A percentile compares a stretch with the other conserved stretches of the same genome.
phyloP scores from a whole-genome alignment of 2,113 vertebrate species.

The Platysteira castanea region DNA sequence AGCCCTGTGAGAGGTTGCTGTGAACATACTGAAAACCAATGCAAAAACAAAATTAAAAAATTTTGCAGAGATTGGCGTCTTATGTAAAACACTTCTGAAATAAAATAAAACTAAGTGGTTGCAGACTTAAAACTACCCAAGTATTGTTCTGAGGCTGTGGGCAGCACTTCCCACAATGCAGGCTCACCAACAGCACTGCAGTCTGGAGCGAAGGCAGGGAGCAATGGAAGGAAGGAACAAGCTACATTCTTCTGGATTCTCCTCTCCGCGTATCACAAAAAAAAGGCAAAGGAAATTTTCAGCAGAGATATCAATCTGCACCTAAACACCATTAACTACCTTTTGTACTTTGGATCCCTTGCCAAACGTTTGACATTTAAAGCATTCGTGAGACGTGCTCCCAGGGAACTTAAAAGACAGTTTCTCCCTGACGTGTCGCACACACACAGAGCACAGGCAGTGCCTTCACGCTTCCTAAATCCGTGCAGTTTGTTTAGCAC shows the following conservation, averaged over 20 bases:
- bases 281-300: slow-evolving; percentile 29
- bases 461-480: background rate
- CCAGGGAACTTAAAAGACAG: background rate
- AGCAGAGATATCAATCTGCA: slow-evolving; percentile 17
- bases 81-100: background rate
- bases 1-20: background rate
- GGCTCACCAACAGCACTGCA: background rate
- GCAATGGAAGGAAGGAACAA: background rate
- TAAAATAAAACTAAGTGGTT: background rate
- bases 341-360: background rate
- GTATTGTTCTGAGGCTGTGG: background rate
- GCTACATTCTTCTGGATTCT: background rate
- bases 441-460: background rate
- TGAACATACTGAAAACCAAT: background rate
- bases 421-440: background rate
- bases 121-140: background rate
- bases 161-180: background rate
- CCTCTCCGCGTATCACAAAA: background rate
- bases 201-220: background rate
- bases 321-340: slow-evolving; percentile 26
- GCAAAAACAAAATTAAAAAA: background rate
- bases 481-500: background rate
- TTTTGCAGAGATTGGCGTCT: background rate
- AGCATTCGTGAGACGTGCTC: background rate
- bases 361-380: slow-evolving; percentile 56